A percentile compares a stretch with the other conserved stretches of the same genome.
These are phyloP conservation scores for Adela reaumurella DNA, from an alignment of 2,888 invertebrate genomes.

Conservation along the genomic window DNA sequence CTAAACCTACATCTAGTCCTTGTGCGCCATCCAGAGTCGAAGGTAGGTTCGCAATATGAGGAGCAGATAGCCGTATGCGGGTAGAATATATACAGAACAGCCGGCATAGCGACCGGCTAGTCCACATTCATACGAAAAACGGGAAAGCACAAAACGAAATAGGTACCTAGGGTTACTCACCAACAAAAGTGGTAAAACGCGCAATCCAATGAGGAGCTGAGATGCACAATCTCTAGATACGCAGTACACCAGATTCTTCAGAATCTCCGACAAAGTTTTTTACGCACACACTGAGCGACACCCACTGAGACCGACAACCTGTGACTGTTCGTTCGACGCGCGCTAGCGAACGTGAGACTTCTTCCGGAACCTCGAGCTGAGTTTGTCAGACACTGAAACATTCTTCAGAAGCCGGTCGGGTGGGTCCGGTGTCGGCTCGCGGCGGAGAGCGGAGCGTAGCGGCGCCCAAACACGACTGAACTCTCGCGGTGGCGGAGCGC, in stretches of 20 bases:
- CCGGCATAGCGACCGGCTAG: too few species aligned
- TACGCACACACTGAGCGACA: constrained; percentile 57
- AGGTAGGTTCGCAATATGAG: too few species aligned
- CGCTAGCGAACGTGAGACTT: constrained; percentile 50
- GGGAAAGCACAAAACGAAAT: too few species aligned
- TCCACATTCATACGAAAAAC: too few species aligned
- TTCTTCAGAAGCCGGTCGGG: constrained; percentile 55
- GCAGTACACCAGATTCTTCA: constrained; percentile 56
- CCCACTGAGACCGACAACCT: constrained; percentile 57
- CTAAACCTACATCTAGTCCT: too few species aligned
- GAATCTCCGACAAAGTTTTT: constrained; percentile 58
- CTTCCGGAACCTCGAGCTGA: constrained; percentile 55
- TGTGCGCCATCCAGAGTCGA: too few species aligned
- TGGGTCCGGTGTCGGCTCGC: constrained; percentile 47
- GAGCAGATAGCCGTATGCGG: too few species aligned
- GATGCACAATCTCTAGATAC: constrained; percentile 54
- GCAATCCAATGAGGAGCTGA: constrained; percentile 47
- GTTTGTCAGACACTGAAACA: constrained; percentile 56
- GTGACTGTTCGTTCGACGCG: constrained; percentile 51
- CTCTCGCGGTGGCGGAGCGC: constrained; percentile 13
- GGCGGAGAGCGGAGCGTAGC: constrained; percentile 27
- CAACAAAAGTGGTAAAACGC: constrained; percentile 50
- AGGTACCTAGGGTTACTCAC: constrained; percentile 32
- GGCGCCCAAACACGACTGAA: background rate
- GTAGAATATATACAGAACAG: too few species aligned